Evolutionary conservation across 30 jellyfish, hydroid and myxozoan genomes (phyloP).

Genomic region (Pseudorhiza aurosa): DNA sequence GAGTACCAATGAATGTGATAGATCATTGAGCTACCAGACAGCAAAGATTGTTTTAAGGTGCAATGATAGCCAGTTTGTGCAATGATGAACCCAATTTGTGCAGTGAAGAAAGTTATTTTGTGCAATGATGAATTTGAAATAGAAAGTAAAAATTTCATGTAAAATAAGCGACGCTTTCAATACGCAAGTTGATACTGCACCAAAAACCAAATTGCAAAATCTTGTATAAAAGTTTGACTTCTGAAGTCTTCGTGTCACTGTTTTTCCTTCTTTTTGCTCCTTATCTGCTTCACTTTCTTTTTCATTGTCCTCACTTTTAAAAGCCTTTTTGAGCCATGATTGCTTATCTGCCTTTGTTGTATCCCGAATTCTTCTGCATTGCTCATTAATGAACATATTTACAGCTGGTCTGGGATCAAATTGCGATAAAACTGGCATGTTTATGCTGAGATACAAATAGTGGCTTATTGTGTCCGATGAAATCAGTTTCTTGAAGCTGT

Average conservation of each 20-base stretch:
- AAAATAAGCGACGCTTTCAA: slow-evolving; percentile 5
- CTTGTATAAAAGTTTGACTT: not conserved
- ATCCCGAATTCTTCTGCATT: slow-evolving; percentile 20
- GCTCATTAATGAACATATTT: slow-evolving; percentile 17
- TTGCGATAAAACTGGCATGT: too few relatives aligned
- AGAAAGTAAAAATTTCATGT: slow-evolving; percentile 1
- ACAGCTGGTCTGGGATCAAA: not conserved
- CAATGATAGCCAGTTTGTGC: too few relatives aligned
- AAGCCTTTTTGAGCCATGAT: slow-evolving; percentile 25
- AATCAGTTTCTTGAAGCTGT: too few relatives aligned
- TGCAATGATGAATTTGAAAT: slow-evolving; percentile 34
- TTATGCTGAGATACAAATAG: too few relatives aligned
- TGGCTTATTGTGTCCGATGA: too few relatives aligned
- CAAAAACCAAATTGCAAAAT: not conserved
- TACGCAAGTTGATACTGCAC: not conserved
- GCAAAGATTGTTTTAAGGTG: too few relatives aligned
- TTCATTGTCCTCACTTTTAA: slow-evolving; percentile 26
- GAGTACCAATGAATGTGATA: too few relatives aligned
- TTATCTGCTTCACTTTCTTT: not conserved
- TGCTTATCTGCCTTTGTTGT: slow-evolving; percentile 38
- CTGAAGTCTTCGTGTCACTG: slow-evolving; percentile 11
- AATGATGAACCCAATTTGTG: too few relatives aligned
- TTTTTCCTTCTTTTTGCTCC: slow-evolving; percentile 20
- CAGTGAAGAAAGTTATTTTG: too few relatives aligned
- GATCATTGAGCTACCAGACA: too few relatives aligned